Evolutionary conservation across 1,140 invertebrate genomes (phyloP), one percentile per base, ranked within the genome.

Genomic region (Drosophila nasuta): DNA sequence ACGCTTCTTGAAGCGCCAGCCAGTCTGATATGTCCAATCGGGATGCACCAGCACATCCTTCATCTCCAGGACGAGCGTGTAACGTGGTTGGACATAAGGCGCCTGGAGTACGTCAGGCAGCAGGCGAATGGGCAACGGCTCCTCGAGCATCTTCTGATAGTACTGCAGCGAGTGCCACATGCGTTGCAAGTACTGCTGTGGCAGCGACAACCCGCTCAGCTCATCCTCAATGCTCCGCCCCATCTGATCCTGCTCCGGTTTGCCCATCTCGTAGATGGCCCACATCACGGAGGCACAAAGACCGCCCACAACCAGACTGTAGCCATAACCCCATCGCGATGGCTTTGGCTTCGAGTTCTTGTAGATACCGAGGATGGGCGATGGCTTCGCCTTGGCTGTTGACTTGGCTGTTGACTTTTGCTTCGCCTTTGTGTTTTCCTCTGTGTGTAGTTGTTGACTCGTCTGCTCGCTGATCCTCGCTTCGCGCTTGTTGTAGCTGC

Each of bases 21-120:
- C 95, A 49, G 95, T 95, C 90, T 95, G 94, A 75, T 95, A 95
- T 2, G 98, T 99, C 99, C 99, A 99, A 93, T 99, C 98, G 1
- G 99, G 98, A 93, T 99, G 97, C 1, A 99, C 97, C 7, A 99
- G 93, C 2, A 99, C 95, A 92, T 98, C 98, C 45, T 96, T 99
- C 92, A 99, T 94, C 94, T 99, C 99, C 62, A 99, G 92, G 6
- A 99, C 96, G 13, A 99, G 93, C 1, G 99, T 99, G 91, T 99
- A 99, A 2, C 97, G 97, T 11, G 99, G 98, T 92, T 99, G 99
- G 78, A 96, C 94, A 91, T 99, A 99, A 0, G 98, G 99, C 68
- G 96, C 95, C 65, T 96, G 95, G 2, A 99, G 88, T 8, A 98
- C 96, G 93, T 99, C 98, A 25, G 99, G 99, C 56, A 99, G 93